Evolutionary conservation across 2,888 invertebrate species (phyloP).

Genomic region (Psylliodes chrysocephalus): DNA sequence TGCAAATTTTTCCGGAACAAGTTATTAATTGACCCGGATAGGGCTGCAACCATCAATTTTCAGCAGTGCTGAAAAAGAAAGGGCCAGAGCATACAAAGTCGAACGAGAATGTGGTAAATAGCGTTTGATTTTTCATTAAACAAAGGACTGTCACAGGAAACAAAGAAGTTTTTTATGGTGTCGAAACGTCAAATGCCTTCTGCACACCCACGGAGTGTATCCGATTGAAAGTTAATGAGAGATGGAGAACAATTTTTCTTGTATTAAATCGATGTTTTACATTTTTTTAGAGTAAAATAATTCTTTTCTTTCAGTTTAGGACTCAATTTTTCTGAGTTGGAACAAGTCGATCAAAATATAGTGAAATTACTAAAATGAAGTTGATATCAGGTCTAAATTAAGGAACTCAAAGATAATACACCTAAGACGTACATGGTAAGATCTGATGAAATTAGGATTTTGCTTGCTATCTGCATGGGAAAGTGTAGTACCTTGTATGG

Average conservation of each 20-base stretch:
- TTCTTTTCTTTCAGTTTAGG: too few species aligned
- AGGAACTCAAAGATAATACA: too few species aligned
- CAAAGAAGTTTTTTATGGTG: conserved; percentile 26
- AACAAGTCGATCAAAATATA: too few species aligned
- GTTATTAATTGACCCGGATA: conserved; percentile 23
- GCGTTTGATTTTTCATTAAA: conserved; percentile 39
- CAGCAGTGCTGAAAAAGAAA: conserved; percentile 12
- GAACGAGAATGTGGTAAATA: conserved; percentile 33
- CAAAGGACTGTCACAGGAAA: conserved; percentile 31
- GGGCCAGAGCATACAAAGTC: conserved; percentile 22
- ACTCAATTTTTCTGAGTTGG: too few species aligned
- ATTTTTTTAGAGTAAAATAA: not conserved
- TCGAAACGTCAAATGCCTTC: conserved; percentile 25
- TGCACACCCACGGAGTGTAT: conserved; percentile 1
- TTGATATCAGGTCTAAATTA: too few species aligned
- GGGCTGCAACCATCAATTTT: conserved; percentile 25
- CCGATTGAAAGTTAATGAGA: conserved; percentile 12
- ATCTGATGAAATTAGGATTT: too few species aligned
- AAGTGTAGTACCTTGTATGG: too few species aligned
- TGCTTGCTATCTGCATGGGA: too few species aligned
- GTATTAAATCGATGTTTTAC: not conserved
- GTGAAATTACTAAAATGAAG: too few species aligned
- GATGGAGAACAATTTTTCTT: conserved; percentile 9
- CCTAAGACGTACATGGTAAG: too few species aligned
- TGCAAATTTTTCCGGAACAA: conserved; percentile 7